phyloP scores from a whole-genome alignment of 2,797 vertebrate genomes.

The Gymnopithys bicolor region DNA sequence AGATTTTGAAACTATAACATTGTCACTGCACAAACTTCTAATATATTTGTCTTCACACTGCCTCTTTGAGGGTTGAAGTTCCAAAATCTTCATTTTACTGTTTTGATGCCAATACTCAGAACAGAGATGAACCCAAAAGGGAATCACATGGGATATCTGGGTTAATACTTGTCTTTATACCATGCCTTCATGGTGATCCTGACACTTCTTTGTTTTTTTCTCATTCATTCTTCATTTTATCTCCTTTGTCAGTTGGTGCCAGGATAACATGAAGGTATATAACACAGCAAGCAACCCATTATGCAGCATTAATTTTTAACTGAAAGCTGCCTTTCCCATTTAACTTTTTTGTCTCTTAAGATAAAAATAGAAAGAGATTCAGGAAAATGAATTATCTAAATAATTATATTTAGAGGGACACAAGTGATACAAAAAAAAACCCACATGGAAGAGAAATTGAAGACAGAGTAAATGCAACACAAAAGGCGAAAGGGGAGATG shows the following conservation, averaged over 20 bases:
- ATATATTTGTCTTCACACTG: background rate
- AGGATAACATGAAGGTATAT: background rate
- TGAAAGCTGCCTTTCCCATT: background rate
- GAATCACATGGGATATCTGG: background rate
- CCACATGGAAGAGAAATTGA: background rate
- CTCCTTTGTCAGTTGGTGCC: background rate
- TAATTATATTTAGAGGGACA: background rate
- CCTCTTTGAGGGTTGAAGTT: background rate
- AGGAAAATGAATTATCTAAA: background rate
- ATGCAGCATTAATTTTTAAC: background rate
- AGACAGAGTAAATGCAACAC: background rate
- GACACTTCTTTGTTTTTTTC: background rate
- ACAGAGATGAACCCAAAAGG: background rate
- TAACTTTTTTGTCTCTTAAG: background rate
- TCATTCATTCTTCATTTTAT: background rate
- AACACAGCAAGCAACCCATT: background rate
- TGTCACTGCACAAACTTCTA: background rate
- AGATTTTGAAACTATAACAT: too few relatives aligned
- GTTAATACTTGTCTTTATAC: background rate
- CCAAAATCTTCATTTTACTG: background rate
- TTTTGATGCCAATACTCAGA: background rate
- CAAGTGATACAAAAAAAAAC: background rate
- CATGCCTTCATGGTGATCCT: background rate
- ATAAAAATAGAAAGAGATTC: background rate
- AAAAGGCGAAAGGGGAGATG: background rate